Percentiles rank a stretch among this genome's conserved stretches.
Evolutionary conservation across 2,113 vertebrate species (phyloP).

Genomic region (Pogonocichla stellata): DNA sequence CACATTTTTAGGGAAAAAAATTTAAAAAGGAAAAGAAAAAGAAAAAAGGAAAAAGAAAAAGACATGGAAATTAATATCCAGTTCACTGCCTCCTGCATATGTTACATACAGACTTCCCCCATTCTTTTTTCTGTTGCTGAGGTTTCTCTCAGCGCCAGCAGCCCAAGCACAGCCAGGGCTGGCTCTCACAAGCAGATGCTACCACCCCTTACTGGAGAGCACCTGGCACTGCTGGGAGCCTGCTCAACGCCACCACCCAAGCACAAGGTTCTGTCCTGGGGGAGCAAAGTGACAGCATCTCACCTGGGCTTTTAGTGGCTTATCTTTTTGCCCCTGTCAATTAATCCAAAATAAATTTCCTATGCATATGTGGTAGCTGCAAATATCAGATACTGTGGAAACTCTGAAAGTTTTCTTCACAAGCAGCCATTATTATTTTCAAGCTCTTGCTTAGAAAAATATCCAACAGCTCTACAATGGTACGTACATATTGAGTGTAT

Average conservation of each 20-base stretch:
- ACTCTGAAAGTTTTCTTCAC: background rate
- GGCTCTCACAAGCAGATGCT: background rate
- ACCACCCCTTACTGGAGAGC: conserved; percentile 15
- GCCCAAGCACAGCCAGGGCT: background rate
- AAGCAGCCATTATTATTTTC: background rate
- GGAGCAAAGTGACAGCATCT: background rate
- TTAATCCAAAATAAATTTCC: background rate
- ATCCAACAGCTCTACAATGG: background rate
- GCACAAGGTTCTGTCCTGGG: background rate
- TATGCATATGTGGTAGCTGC: background rate
- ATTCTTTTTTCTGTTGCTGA: background rate
- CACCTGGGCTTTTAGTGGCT: background rate
- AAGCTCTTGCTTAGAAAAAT: background rate
- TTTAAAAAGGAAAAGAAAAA: background rate
- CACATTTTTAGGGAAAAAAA: background rate
- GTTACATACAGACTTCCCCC: background rate
- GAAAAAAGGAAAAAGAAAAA: background rate
- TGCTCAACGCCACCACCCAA: accelerated
- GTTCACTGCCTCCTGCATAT: background rate
- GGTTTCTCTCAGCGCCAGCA: background rate
- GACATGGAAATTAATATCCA: background rate
- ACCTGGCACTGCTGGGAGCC: background rate
- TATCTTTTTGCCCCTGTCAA: background rate
- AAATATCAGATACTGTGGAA: background rate
- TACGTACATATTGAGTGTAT: background rate